Base-by-base conservation (phyloP, 2,113 vertebrate species). In the Colius striatus region DNA sequence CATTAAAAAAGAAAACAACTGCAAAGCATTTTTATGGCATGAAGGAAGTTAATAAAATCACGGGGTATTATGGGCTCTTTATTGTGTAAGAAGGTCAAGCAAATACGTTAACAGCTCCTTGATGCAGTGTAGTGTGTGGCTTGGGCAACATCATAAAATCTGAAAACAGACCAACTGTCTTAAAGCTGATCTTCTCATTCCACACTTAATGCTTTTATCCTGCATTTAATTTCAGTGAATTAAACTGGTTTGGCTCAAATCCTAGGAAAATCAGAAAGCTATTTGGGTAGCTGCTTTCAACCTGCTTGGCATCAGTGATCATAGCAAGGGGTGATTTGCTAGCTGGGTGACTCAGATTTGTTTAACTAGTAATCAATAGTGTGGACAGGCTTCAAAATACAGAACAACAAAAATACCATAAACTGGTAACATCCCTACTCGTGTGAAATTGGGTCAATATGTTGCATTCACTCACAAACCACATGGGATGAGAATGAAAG, bases 31-130 rank as follows among this genome's bases (percentile, higher is more conserved):
- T 87, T 65, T 68, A 47, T 84, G 74, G 66, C 19, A 20, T 32
- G 48, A 54, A 79, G 68, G 50, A 61, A 90, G 63, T 90, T 87
- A 80, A 84, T 83, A 77, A 89, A 95, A 85, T 75, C 32, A 72
- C 65, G 89, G 82, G 5, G 11, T 92, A 58, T 77, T 62, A 71
- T 50, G 15, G 41, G 21, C 13, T 81, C 89, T 97, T 96, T 81
- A 81, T 53, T 5, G 13, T 86, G 45, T 22, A 45, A 54, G 50
- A 83, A 91, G 84, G 85, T 93, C 76, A 79, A 78, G 92, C 79
- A 91, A 85, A 65, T 12, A 68, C 21, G n/a, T 87, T 80, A 93
- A 80, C 6, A 9, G 54, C 87, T 85, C 71, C 47, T 10, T 66
- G 34, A 45, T 43, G 50, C 17, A 15, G 3, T 6, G 7, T 10